phyloP scores from a whole-genome alignment of 2,113 vertebrate genomes.

The Athene cunicularia region DNA sequence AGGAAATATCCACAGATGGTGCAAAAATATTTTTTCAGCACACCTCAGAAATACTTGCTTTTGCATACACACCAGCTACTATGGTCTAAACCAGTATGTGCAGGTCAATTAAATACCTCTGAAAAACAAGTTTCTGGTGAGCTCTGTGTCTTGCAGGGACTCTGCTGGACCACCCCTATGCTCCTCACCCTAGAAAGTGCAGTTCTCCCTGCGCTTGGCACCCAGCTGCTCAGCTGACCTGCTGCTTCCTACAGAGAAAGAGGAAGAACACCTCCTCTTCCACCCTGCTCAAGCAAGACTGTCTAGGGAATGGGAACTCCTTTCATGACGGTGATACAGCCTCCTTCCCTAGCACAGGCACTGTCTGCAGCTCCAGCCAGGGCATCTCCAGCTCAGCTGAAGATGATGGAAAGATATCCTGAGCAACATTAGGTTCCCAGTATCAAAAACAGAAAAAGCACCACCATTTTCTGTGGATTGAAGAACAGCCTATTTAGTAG shows the following conservation, averaged over 20 bases:
- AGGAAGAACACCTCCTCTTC: background rate
- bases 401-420: background rate
- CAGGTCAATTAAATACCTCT: background rate
- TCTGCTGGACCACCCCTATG: background rate
- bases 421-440: background rate
- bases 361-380: background rate
- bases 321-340: background rate
- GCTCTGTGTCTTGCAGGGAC: background rate
- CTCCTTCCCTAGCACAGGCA: background rate
- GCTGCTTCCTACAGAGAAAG: background rate
- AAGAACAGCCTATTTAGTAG: background rate
- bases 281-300: background rate
- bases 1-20: background rate
- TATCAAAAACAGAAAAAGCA: background rate
- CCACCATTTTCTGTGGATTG: background rate
- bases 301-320: background rate
- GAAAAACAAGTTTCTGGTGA: background rate
- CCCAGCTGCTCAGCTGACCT: background rate
- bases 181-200: background rate
- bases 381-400: background rate
- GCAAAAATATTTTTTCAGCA: background rate
- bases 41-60: background rate
- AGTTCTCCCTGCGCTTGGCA: background rate
- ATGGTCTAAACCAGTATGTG: background rate
- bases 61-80: background rate